Conservation (phyloP, 1,140 invertebrate genomes). For the Alviniconcha marisindica region DNA sequence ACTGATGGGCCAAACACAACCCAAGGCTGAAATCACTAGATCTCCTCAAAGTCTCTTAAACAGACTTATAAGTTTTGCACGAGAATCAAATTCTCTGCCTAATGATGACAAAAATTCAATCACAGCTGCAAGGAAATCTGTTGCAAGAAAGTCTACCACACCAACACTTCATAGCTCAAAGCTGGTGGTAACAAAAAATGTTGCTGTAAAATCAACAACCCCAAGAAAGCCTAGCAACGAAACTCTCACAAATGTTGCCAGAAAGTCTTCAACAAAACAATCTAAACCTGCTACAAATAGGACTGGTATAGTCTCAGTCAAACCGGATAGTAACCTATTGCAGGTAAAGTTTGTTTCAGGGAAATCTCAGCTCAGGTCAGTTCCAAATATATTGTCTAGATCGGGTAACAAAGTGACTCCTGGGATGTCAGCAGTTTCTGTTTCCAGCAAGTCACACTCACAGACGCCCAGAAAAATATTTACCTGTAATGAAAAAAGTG, state of each 20-base stretch:
- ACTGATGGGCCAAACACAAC: background rate
- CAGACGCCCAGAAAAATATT: background rate
- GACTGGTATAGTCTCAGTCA: background rate
- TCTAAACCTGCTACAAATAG: background rate
- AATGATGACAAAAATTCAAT: conserved; percentile 6
- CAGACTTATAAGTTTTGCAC: background rate
- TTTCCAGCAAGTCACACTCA: background rate
- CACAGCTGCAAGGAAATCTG: background rate
- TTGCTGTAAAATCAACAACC: background rate
- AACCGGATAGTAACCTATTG: background rate
- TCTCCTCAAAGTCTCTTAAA: background rate
- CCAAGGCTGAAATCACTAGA: background rate
- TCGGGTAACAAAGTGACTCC: too few relatives aligned
- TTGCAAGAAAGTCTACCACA: background rate
- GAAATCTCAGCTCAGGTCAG: background rate
- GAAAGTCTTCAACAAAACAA: background rate
- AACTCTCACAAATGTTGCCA: conserved; percentile 1
- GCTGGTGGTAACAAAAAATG: too few relatives aligned
- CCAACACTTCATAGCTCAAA: background rate
- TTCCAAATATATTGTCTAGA: too few relatives aligned
- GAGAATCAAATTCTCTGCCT: background rate
- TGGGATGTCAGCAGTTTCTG: too few relatives aligned
- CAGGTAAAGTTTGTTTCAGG: conserved; percentile 8
- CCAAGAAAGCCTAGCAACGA: background rate
- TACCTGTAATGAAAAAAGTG: background rate